Evolutionary conservation across 1,140 invertebrate species (phyloP).

Genomic region (Danaus plexippus): DNA sequence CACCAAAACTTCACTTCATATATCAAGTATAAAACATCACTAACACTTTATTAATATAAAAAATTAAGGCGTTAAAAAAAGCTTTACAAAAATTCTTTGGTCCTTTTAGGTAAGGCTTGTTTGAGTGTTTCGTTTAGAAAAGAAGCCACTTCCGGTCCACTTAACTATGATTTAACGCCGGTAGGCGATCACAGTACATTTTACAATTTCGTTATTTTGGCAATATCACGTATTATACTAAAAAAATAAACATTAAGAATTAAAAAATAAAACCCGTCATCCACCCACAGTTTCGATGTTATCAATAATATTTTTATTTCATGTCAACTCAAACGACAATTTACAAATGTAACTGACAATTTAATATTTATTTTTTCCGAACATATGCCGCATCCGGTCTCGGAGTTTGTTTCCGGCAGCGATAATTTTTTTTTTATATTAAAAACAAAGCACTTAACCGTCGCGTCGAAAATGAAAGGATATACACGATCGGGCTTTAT

Average conservation of each 20-base stretch:
- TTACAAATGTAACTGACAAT: constrained; percentile 3
- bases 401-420: constrained; percentile 18
- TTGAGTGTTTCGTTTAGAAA: constrained; percentile 49
- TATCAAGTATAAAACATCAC: constrained; percentile 3
- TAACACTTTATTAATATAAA: constrained; percentile 22
- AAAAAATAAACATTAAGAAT: constrained; percentile 5
- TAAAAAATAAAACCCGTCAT: no score
- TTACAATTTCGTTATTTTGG: constrained; percentile 16
- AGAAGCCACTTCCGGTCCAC: constrained; percentile 47
- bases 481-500: no score
- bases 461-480: constrained; percentile 13
- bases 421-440: constrained; percentile 11
- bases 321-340: no score
- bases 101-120: constrained; percentile 64
- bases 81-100: constrained; percentile 60
- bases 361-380: constrained; percentile 16
- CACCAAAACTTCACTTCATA: constrained; percentile 1
- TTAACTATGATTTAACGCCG: constrained; percentile 57
- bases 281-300: no score
- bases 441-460: constrained; percentile 16
- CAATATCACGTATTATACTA: constrained; percentile 16
- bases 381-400: constrained; percentile 18
- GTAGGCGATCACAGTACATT: constrained; percentile 54
- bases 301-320: no score
- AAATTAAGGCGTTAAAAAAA: constrained; percentile 61